These are phyloP conservation scores for Lophius piscatorius DNA, from an alignment of 2,113 vertebrate species.

Conservation along the genomic window DNA sequence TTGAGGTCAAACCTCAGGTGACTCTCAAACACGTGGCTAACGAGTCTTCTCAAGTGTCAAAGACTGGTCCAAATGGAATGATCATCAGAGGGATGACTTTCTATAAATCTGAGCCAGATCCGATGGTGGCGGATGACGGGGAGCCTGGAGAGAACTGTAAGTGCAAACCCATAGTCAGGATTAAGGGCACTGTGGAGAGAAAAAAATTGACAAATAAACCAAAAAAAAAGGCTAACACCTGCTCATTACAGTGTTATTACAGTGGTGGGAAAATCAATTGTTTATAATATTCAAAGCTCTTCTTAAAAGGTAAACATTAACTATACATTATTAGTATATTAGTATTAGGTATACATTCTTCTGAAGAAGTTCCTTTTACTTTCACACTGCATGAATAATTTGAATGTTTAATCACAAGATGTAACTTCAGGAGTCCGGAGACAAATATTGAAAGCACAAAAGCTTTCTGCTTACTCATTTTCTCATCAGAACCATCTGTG, in stretches of 20 bases:
- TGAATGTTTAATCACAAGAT: no score
- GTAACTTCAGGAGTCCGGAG: no score
- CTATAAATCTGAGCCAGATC: conserved; percentile 89
- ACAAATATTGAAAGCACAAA: no score
- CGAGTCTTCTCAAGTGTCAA: conserved; percentile 58
- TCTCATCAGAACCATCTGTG: neutral
- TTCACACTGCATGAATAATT: no score
- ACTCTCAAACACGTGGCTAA: conserved; percentile 12
- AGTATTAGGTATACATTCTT: no score
- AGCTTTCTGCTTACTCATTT: no score
- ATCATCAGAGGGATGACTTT: conserved; percentile 92
- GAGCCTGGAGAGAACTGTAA: conserved; percentile 90
- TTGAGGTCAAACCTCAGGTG: conserved; percentile 36
- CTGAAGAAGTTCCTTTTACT: no score
- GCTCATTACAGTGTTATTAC: neutral
- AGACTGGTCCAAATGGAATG: conserved; percentile 81
- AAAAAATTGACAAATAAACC: neutral
- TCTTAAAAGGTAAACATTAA: no score
- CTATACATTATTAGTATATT: no score
- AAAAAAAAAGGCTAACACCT: neutral
- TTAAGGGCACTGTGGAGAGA: neutral
- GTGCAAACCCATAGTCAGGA: conserved; percentile 57
- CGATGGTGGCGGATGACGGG: conserved; percentile 81
- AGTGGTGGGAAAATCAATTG: neutral
- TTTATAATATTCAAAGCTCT: neutral